These are phyloP conservation scores for Amblyopsis rosae DNA, from an alignment of 2,113 vertebrate genomes.

Conservation along the genomic window DNA sequence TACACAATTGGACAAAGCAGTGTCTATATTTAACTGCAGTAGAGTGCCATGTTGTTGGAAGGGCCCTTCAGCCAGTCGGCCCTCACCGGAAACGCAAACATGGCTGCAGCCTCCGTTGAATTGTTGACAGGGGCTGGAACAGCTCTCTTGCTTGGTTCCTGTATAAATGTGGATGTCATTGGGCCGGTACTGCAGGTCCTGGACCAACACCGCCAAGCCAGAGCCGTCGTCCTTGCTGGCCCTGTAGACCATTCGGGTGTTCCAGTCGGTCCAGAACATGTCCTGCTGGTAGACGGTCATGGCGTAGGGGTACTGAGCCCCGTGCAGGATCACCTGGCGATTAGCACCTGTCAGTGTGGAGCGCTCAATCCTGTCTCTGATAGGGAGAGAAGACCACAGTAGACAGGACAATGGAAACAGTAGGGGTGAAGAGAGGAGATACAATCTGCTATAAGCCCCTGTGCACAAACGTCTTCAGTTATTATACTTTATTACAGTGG, in stretches of 20 bases:
- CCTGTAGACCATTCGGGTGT: constrained; percentile 79
- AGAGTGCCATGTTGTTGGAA: not conserved
- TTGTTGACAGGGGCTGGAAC: constrained; percentile 85
- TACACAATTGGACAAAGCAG: too few species aligned
- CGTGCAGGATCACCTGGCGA: constrained; percentile 83
- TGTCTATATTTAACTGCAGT: too few species aligned
- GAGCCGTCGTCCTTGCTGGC: constrained; percentile 91
- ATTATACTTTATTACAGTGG: too few species aligned
- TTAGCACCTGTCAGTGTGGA: constrained; percentile 80
- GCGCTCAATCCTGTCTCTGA: constrained; percentile 89
- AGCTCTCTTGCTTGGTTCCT: constrained; percentile 82
- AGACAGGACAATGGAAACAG: not conserved
- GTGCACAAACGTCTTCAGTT: too few species aligned
- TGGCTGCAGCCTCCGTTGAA: constrained; percentile 96
- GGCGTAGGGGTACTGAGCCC: constrained; percentile 80
- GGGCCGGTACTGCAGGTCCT: constrained; percentile 76
- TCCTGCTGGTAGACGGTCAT: constrained; percentile 87
- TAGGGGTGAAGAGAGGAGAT: too few species aligned
- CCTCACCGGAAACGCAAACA: constrained; percentile 86
- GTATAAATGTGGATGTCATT: constrained; percentile 83
- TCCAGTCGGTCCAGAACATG: constrained; percentile 93
- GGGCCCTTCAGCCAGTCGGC: not conserved
- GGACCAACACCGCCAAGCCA: constrained; percentile 76
- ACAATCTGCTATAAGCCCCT: too few species aligned
- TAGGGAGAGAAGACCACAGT: not conserved